phyloP scores from a whole-genome alignment of 1,140 invertebrate species.

The Ips typographus region DNA sequence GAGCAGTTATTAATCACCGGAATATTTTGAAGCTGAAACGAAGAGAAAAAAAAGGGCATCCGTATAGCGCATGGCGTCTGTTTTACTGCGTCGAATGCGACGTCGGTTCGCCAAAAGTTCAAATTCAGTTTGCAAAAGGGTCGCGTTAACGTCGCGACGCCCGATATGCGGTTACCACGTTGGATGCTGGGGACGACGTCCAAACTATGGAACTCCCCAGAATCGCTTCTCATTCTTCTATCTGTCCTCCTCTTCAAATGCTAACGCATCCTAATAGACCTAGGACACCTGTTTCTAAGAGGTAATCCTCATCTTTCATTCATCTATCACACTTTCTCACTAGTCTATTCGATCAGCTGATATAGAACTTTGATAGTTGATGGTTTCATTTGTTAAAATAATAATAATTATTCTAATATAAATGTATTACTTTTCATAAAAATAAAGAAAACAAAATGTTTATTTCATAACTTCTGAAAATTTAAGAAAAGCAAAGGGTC shows the following conservation, averaged over 20 bases:
- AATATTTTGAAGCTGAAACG: background rate
- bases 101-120: conserved; percentile 12
- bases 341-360: too few relatives aligned
- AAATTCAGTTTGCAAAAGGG: conserved; percentile 15
- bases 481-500: too few relatives aligned
- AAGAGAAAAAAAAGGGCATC: conserved; percentile 1
- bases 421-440: too few relatives aligned
- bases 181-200: conserved; percentile 42
- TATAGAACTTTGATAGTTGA: too few relatives aligned
- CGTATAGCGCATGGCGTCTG: conserved; percentile 25
- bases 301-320: conserved; percentile 7
- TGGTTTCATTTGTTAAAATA: too few relatives aligned
- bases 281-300: conserved; percentile 45
- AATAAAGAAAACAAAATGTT: too few relatives aligned
- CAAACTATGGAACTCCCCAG: conserved; percentile 48
- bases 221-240: conserved; percentile 49
- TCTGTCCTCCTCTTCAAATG: conserved; percentile 45
- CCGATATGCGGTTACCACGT: conserved; percentile 29
- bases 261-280: conserved; percentile 42
- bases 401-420: too few relatives aligned
- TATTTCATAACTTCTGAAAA: too few relatives aligned
- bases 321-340: too few relatives aligned
- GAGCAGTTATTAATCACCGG: conserved; percentile 10
- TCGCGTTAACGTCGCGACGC: conserved; percentile 29
- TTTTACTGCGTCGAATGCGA: conserved; percentile 30